Evolutionary conservation across 2,888 invertebrate genomes (phyloP).

Genomic region (Cancer borealis): DNA sequence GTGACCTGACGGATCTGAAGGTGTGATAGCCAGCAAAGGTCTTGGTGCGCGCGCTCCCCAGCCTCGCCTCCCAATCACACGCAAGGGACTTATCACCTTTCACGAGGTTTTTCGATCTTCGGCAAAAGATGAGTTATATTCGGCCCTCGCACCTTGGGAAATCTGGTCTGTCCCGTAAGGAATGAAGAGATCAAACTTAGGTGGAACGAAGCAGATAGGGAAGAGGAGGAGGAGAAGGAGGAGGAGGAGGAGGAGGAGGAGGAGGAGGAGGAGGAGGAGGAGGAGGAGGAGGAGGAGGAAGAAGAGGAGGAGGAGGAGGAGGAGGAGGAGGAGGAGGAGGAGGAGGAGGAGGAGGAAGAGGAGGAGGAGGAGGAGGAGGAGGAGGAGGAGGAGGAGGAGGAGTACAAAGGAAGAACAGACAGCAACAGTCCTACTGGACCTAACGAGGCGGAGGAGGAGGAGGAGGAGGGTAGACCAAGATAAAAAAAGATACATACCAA

Average conservation of each 20-base stretch:
- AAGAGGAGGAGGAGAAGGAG: neutral
- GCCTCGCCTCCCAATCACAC: constrained; percentile 46
- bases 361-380: constrained; percentile 11
- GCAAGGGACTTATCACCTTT: constrained; percentile 37
- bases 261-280: neutral
- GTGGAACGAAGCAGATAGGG: neutral
- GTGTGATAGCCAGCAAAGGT: constrained; percentile 42
- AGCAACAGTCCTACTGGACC: too few species aligned
- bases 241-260: neutral
- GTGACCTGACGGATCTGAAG: constrained; percentile 39
- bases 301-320: too few species aligned
- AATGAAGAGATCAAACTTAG: constrained; percentile 38
- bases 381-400: too few species aligned
- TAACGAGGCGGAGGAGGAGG: neutral
- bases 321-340: neutral
- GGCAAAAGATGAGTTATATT: constrained; percentile 47
- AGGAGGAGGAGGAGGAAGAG: neutral
- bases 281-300: neutral
- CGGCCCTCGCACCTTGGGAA: constrained; percentile 32
- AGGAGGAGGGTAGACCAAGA: neutral
- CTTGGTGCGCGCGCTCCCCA: neutral
- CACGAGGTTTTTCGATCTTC: constrained; percentile 18
- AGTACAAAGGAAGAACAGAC: too few species aligned
- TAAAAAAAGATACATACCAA: neutral
- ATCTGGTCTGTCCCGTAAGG: constrained; percentile 40